A percentile compares a stretch with the other conserved stretches of the same genome.
Evolutionary conservation across 2,888 invertebrate genomes (phyloP).

Genomic region (Phyllotreta cruciferae): DNA sequence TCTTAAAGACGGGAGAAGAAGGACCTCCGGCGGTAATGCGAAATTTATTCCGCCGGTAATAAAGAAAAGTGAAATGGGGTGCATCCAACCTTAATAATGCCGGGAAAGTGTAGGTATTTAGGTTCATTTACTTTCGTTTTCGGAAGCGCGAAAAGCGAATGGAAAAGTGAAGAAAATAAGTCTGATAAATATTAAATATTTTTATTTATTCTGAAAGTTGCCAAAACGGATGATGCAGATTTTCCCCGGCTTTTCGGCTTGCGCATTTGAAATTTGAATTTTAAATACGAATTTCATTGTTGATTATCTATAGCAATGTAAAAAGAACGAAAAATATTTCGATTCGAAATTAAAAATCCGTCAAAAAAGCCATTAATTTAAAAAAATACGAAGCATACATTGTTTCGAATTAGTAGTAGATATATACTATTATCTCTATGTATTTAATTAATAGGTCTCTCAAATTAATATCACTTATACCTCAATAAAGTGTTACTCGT

Average conservation of each 20-base stretch:
- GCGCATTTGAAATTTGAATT: constrained; percentile 20
- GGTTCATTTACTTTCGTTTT: constrained; percentile 23
- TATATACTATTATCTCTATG: no score
- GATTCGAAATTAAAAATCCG: no score
- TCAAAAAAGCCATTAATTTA: no score
- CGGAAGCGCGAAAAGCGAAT: constrained; percentile 1
- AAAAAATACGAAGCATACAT: no score
- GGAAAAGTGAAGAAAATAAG: constrained; percentile 20
- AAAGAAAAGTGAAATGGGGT: constrained; percentile 24
- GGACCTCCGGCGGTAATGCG: no score
- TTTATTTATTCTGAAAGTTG: constrained; percentile 31
- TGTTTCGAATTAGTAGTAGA: no score
- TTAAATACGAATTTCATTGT: constrained; percentile 15
- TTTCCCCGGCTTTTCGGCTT: constrained; percentile 11
- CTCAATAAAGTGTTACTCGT: no score
- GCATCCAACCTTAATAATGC: constrained; percentile 20
- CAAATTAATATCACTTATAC: no score
- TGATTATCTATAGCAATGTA: constrained; percentile 11
- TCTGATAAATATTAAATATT: constrained; percentile 29
- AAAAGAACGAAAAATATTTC: no score
- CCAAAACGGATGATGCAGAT: constrained; percentile 12
- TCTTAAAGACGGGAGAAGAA: no score
- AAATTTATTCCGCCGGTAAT: constrained; percentile 13
- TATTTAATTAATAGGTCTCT: no score
- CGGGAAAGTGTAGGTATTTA: constrained; percentile 24